Percentiles rank a stretch among this genome's conserved stretches.
Evolutionary conservation across 2,888 invertebrate genomes (phyloP).

Genomic region (Trissonchulus sp.): DNA sequence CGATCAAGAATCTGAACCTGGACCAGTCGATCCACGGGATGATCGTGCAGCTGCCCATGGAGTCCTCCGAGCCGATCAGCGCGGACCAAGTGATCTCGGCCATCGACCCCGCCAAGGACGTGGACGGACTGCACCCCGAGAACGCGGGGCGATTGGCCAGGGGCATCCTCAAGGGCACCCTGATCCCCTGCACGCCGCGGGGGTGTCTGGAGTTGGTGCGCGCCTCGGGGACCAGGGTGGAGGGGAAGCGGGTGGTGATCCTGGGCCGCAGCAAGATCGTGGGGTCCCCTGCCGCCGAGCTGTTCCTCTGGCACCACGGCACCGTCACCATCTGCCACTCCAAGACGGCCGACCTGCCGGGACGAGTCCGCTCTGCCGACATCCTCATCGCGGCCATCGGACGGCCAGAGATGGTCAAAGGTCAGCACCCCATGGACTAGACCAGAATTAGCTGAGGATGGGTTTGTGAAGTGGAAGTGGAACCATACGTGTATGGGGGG

Average conservation of each 20-base stretch:
- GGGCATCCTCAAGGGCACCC: constrained; percentile 69
- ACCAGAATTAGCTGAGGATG: too few species aligned
- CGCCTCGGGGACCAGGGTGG: constrained; percentile 67
- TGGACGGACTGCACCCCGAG: constrained; percentile 58
- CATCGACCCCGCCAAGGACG: constrained; percentile 65
- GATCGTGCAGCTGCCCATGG: constrained; percentile 67
- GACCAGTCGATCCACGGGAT: constrained; percentile 64
- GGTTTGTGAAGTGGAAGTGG: too few species aligned
- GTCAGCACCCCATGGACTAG: too few species aligned
- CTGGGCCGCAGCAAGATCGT: constrained; percentile 95
- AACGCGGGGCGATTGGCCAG: constrained; percentile 88
- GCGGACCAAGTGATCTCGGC: constrained; percentile 65
- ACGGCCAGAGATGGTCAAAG: constrained; percentile 77
- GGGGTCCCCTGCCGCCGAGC: constrained; percentile 85
- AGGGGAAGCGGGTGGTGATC: constrained; percentile 81
- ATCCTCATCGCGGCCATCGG: constrained; percentile 96
- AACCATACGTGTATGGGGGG: too few species aligned
- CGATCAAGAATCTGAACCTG: constrained; percentile 69
- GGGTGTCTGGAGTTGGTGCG: constrained; percentile 85
- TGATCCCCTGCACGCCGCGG: constrained; percentile 91
- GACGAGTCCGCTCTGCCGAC: constrained; percentile 64
- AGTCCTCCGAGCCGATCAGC: constrained; percentile 73
- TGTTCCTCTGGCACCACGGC: constrained; percentile 91
- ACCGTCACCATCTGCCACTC: constrained; percentile 97
- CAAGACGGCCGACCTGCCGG: constrained; percentile 61